Base-by-base conservation (phyloP, 1,140 invertebrate genomes). In the Drosophila littoralis region DNA sequence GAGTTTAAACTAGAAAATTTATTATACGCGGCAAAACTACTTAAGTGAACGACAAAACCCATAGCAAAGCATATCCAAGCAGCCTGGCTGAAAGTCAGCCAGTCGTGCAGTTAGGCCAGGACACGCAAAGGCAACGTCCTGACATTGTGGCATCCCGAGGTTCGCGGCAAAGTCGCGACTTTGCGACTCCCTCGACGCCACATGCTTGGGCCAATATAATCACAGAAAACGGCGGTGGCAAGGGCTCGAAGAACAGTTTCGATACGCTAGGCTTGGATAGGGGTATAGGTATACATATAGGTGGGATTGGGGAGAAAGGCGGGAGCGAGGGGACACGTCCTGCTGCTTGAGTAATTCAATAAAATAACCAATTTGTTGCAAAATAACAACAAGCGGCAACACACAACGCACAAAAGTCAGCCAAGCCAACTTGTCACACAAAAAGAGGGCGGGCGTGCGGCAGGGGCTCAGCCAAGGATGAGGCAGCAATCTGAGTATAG, bases 1-100 rank as follows among this genome's bases (percentile, higher is more conserved):
- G 83, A 88, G 83, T 88, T 88, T 88, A 88, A 88, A 88, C 79
- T 88, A 88, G 79, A 79, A 88, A 88, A 88, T 88, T 88, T 88
- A 88, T 88, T 88, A 88, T 77, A 83, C 79, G 83, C 84, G 76
- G 84, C 79, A 75, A 82, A 86, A 86, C 82, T 86, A 88, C 83
- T 86, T 86, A 86, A 86, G 78, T 55, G 73, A 74, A 68, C 54
- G 48, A 13, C 46, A 52, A 8, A 40, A 46, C 40, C 13, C 32
- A 38, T 6, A 46, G 45, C 35, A 63, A 64, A 32, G 51, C 6
- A 22, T 9, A 36, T 0, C 10, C 12, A 28, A 28, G 7, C 13
- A 32, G 15, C 0, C 8, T 32, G 33, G 10, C 9, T 32, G 32
- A 17, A 22, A 32, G 7, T 36, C 17, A 8, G 40, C 64, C 40